A percentile compares a stretch with the other conserved stretches of the same genome.
Conservation (phyloP, 2,888 invertebrate genomes). For the Hypselothyrea guttata region DNA sequence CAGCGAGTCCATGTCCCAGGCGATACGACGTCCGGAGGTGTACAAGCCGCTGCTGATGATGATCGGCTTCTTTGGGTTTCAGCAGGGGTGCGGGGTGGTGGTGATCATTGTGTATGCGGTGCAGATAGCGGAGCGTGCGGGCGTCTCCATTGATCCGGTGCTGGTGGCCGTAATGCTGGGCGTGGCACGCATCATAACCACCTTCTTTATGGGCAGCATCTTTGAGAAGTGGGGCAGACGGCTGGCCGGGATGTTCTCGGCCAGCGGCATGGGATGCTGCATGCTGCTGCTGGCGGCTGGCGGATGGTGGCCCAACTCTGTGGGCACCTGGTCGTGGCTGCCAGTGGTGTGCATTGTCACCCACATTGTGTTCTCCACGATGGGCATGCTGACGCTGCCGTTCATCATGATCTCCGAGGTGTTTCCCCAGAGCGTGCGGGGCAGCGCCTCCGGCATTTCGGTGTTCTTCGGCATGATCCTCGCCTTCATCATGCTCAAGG, state of each 20-base stretch:
- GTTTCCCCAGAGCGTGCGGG: constrained; percentile 86
- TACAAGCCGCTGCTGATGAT: constrained; percentile 83
- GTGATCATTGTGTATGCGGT: constrained; percentile 89
- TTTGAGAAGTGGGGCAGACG: constrained; percentile 86
- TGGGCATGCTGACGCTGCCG: constrained; percentile 85
- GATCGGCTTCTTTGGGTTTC: constrained; percentile 86
- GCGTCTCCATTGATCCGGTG: constrained; percentile 86
- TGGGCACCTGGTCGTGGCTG: constrained; percentile 67
- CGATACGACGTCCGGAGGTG: constrained; percentile 79
- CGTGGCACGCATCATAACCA: constrained; percentile 85
- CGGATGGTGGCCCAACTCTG: constrained; percentile 81
- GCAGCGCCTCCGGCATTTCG: constrained; percentile 86
- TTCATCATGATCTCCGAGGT: constrained; percentile 91
- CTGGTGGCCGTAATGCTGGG: constrained; percentile 87
- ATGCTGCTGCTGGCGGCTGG: constrained; percentile 84
- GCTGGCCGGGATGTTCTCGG: constrained; percentile 86
- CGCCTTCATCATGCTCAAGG: constrained; percentile 87
- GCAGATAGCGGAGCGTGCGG: constrained; percentile 85
- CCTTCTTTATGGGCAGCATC: constrained; percentile 85
- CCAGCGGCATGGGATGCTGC: constrained; percentile 85
- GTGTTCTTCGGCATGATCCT: constrained; percentile 86
- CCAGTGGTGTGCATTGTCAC: constrained; percentile 78
- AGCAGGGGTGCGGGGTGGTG: constrained; percentile 88
- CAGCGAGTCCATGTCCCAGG: constrained; percentile 68
- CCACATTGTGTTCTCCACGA: constrained; percentile 83